Evolutionary conservation across 2,797 vertebrate species (phyloP), one percentile per base, ranked within the genome.

Genomic region (Calcarius lapponicus): DNA sequence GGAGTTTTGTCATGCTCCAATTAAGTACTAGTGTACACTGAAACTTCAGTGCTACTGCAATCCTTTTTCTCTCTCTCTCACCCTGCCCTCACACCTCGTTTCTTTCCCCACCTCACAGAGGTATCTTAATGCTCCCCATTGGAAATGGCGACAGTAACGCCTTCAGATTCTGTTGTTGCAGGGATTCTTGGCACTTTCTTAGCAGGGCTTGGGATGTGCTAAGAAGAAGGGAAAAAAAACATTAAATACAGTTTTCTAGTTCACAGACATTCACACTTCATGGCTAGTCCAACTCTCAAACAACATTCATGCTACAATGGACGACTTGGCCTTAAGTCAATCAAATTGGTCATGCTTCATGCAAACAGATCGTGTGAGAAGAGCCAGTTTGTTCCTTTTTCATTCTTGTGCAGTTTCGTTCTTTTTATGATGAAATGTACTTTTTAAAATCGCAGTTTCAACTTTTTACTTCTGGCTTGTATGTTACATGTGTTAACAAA

Each of bases 131-230:
- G 98, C 57, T 98, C 98, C 96, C 98, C 99, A 36, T 99, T 99
- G 95, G 97, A 98, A 91, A 99, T 87, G 64, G 97, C 88, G 32
- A 98, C 97, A 88, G 98, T 96, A 72, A 98, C 97, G 25, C 97
- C 94, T 86, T 98, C 98, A 4, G 98, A 89, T 75, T 97, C 96
- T 40, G 97, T 86, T 86, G 98, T 96, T 48, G 98, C 97, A 43
- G 99, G 99, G 94, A 99, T 98, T 95, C 99, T 98, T 92, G 99
- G 98, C 98, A 99, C 98, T 98, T 99, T 99, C 98, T 99, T 99
- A 89, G 98, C 98, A 66, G 99, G 99, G 97, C 99, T 99, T 91
- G 99, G 99, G 95, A 99, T 98, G 92, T 98, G 98, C 99, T 99
- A 97, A 86, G 91, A 94, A 58, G 82, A 93, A 86, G 92, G 75